Evolutionary conservation across 2,113 vertebrate species (phyloP).

Genomic region (Phoenicopterus ruber): DNA sequence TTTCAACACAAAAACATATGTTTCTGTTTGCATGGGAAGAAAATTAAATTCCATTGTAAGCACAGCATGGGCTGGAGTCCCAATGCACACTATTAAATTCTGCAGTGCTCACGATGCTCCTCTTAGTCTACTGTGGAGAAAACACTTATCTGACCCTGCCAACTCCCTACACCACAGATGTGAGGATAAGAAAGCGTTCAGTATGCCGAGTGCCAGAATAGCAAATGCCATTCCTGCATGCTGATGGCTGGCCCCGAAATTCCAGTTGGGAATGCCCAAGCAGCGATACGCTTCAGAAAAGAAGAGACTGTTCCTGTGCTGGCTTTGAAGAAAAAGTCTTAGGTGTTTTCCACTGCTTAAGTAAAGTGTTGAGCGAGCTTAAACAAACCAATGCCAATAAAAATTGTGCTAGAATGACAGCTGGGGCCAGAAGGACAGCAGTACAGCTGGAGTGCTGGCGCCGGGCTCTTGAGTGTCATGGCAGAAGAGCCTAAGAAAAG

Average conservation of each 20-base stretch:
- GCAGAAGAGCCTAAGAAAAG: background rate
- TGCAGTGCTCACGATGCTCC: background rate
- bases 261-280: background rate
- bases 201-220: background rate
- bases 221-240: background rate
- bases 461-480: background rate
- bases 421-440: background rate
- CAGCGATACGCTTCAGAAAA: background rate
- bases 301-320: background rate
- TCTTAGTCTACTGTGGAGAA: slow-evolving; percentile 1
- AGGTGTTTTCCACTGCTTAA: background rate
- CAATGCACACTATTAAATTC: background rate
- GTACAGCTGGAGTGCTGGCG: background rate
- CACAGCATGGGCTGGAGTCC: slow-evolving; percentile 17
- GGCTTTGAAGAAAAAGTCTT: background rate
- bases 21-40: slow-evolving; percentile 26
- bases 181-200: background rate
- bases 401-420: background rate
- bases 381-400: background rate
- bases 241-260: background rate
- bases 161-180: background rate
- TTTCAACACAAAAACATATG: slow-evolving; percentile 20
- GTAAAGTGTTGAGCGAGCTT: background rate
- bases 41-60: slow-evolving; percentile 47
- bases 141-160: background rate